Evolutionary conservation across 1,140 invertebrate species (phyloP).

Genomic region (Gonioctena quinquepunctata): DNA sequence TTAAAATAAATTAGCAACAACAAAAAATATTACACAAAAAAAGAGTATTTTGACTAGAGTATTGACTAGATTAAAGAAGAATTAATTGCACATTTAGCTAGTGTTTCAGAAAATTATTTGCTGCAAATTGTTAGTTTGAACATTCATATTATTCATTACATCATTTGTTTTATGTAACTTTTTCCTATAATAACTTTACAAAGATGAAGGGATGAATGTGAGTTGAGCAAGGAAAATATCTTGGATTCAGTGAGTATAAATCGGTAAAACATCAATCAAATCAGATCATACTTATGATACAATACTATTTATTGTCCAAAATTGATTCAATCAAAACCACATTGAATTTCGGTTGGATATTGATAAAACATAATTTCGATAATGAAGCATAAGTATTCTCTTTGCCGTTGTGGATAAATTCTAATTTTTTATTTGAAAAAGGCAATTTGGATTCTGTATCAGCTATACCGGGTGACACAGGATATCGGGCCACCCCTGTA

Average conservation of each 20-base stretch:
- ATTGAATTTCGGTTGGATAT: background rate
- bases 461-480: no score
- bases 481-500: no score
- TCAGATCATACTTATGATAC: background rate
- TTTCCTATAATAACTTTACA: no score
- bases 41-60: conserved; percentile 1
- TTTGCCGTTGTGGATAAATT: no score
- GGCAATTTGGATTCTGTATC: no score
- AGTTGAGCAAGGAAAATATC: no score
- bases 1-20: background rate
- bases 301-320: background rate
- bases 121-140: background rate
- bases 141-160: background rate
- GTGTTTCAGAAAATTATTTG: background rate
- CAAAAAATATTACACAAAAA: conserved; percentile 1
- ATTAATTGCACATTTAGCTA: conserved; percentile 2
- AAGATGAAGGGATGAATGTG: no score
- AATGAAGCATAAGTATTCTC: no score
- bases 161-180: background rate
- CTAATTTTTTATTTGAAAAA: no score
- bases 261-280: background rate
- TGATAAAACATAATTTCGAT: no score
- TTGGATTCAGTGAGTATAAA: no score
- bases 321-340: background rate
- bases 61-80: background rate